phyloP scores from a whole-genome alignment of 2,113 vertebrate species.

The Acinonyx jubatus region DNA sequence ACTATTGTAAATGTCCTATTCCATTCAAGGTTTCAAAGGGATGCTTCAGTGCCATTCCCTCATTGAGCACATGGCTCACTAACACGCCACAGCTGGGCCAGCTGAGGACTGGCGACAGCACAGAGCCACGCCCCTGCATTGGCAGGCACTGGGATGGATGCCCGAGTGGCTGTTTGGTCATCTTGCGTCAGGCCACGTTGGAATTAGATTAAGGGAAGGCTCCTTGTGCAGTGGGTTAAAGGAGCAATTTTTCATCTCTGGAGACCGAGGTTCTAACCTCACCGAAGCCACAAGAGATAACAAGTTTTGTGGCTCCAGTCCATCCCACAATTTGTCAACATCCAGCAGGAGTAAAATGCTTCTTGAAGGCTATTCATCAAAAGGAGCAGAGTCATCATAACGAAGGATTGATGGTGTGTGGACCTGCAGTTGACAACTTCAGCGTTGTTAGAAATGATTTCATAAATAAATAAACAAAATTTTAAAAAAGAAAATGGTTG shows the following conservation, averaged over 20 bases:
- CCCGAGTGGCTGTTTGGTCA: neutral
- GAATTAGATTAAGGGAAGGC: neutral
- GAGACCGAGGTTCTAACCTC: constrained; percentile 35
- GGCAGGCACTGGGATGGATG: neutral
- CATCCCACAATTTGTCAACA: constrained; percentile 11
- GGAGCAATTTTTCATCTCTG: constrained; percentile 34
- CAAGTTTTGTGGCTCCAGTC: neutral
- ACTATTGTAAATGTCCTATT: neutral
- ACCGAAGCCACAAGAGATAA: neutral
- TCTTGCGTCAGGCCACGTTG: neutral
- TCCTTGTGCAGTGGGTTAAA: neutral
- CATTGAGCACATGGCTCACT: constrained; percentile 7
- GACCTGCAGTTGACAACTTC: rapidly evolving
- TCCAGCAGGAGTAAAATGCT: neutral
- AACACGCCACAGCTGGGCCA: constrained; percentile 24
- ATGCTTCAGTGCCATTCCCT: neutral
- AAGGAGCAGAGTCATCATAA: neutral
- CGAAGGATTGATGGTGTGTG: neutral
- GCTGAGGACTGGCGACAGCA: neutral
- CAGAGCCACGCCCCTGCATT: neutral
- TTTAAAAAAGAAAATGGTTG: neutral
- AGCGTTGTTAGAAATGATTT: neutral
- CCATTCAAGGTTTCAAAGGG: constrained; percentile 2
- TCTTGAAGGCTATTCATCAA: neutral
- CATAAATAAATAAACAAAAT: neutral